phyloP scores from a whole-genome alignment of 2,888 invertebrate genomes.

The Eupithecia subfuscata region DNA sequence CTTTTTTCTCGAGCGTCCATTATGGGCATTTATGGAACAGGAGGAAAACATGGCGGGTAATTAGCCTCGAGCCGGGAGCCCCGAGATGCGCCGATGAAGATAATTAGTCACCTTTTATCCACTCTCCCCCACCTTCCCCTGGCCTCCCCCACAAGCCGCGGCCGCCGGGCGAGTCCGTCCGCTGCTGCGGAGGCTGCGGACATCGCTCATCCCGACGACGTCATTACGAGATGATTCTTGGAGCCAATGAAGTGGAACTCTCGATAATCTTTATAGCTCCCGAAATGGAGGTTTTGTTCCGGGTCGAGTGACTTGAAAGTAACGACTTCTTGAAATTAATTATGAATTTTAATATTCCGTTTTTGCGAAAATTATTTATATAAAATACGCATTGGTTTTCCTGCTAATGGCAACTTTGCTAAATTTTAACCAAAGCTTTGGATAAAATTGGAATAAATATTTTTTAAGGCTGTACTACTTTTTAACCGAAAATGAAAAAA shows the following conservation, averaged over 20 bases:
- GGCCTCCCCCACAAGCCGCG: constrained; percentile 7
- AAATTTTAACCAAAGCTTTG: not conserved
- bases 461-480: not conserved
- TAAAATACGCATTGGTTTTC: not conserved
- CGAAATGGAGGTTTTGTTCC: constrained; percentile 21
- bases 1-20: constrained; percentile 9
- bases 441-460: not conserved
- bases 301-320: constrained; percentile 8
- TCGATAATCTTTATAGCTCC: constrained; percentile 36
- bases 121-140: not conserved
- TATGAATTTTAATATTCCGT: constrained; percentile 2
- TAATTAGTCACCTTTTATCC: constrained; percentile 40
- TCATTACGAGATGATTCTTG: constrained; percentile 37
- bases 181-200: constrained; percentile 13
- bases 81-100: constrained; percentile 33
- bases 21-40: constrained; percentile 10
- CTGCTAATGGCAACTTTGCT: not conserved
- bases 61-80: constrained; percentile 29
- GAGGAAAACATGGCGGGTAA: constrained; percentile 28
- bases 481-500: no score
- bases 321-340: not conserved
- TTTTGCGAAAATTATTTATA: not conserved
- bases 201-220: constrained; percentile 23
- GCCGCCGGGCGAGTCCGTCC: constrained; percentile 21
- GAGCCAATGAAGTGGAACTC: constrained; percentile 36